Conservation (phyloP, 2,888 invertebrate species). For the Ophion ventricosus region DNA sequence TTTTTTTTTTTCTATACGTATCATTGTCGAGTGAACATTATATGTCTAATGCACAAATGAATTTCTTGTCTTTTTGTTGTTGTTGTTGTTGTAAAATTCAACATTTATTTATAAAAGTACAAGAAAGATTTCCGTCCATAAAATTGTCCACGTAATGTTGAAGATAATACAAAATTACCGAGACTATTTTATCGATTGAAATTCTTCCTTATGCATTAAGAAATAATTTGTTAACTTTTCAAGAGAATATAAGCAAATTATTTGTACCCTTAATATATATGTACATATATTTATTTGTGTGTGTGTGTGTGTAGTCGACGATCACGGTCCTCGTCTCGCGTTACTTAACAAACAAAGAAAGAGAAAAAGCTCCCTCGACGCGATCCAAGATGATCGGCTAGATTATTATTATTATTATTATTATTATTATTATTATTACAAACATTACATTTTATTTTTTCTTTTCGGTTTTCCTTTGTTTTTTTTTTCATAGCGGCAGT, state of each 20-base stretch:
- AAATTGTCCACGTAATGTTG: no score
- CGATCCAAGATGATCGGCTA: constrained; percentile 68
- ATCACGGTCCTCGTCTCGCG: constrained; percentile 20
- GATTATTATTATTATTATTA: constrained; percentile 44
- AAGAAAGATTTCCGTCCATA: no score
- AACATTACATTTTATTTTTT: constrained; percentile 73
- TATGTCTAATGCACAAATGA: constrained; percentile 29
- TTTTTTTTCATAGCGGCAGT: constrained; percentile 79
- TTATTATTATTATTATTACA: constrained; percentile 60
- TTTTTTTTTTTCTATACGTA: constrained; percentile 41
- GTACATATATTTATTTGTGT: no score
- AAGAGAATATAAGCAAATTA: neutral
- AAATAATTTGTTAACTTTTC: no score
- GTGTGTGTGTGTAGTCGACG: neutral
- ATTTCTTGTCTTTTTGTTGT: no score
- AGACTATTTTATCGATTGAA: no score
- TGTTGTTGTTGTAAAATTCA: no score
- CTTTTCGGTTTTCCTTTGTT: constrained; percentile 62
- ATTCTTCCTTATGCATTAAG: no score
- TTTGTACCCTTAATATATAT: no score
- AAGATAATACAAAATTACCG: no score
- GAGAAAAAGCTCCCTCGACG: constrained; percentile 26
- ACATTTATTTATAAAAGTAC: no score
- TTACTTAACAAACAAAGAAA: constrained; percentile 31
- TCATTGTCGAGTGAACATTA: constrained; percentile 51